Evolutionary conservation across 1,140 invertebrate genomes (phyloP), one percentile per base, ranked within the genome.

Genomic region (Brachionus sp.): DNA sequence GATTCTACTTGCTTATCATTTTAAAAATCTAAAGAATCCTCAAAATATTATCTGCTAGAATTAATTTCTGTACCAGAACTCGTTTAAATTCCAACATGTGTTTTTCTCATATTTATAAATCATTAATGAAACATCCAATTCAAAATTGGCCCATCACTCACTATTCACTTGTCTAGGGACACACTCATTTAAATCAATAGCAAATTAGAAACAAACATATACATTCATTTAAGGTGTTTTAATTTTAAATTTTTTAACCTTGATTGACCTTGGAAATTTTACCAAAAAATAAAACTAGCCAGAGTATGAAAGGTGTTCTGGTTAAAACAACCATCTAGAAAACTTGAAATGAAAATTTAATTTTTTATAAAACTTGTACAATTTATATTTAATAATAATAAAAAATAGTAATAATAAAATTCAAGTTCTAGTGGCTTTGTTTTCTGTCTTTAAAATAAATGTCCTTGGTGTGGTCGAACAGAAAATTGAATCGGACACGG

Each of bases 11-110:
- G 50, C 50, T 57, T 57, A 57, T 57, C 50, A 23, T 57, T 57
- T 57, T 23, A 7, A 19, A 57, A 57, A 57, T 57, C 50, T 57
- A 19, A 57, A 57, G 64, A 68, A 68, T 68, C 64, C 35, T 10
- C 33, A 68, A 68, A 68, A 66, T 33, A 13, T 37, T 68, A 68
- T 68, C 35, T 73, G 33, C 16, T 73, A 35, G 23, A 73, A 73
- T 73, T 37, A 37, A 39, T 42, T 73, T 73, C 50, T 57, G 50
- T 19, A 57, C 50, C 50, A 57, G 50, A 57, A 57, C 50, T 57
- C 19, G 19, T 57, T 23, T 57, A 25, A 7, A 57, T 57, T 16
- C 50, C 16, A 57, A 57, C 50, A 57, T 57, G 50, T 57, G 50
- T 57, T 57, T 57, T 57, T 57, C 19, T 57, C 50, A 57, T 57